phyloP scores from a whole-genome alignment of 2,888 invertebrate genomes.

The Barypeithes pellucidus region DNA sequence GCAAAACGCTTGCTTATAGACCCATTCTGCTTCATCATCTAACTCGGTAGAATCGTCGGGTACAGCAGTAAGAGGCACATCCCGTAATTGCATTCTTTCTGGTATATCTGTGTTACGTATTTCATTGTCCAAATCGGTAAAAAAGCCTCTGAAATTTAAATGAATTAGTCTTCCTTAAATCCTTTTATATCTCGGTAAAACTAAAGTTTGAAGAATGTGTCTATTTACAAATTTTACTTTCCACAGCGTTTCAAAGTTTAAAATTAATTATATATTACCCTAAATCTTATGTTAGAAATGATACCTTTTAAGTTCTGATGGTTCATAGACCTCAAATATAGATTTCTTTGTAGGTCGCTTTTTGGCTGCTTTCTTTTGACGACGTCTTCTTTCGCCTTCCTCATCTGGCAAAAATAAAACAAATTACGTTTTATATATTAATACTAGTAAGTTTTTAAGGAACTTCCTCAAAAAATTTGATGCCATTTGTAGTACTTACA shows the following conservation, averaged over 20 bases:
- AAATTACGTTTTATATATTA: neutral
- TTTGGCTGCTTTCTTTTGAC: constrained; percentile 83
- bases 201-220: too few species aligned
- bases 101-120: constrained; percentile 91
- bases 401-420: constrained; percentile 71
- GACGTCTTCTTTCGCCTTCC: constrained; percentile 73
- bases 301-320: constrained; percentile 89
- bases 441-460: too few species aligned
- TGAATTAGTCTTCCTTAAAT: too few species aligned
- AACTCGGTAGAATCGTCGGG: constrained; percentile 90
- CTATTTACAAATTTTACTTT: too few species aligned
- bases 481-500: neutral
- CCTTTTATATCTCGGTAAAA: too few species aligned
- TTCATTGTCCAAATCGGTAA: constrained; percentile 94
- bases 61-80: constrained; percentile 88
- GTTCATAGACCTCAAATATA: constrained; percentile 96
- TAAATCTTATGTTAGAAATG: too few species aligned
- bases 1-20: constrained; percentile 94
- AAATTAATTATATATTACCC: too few species aligned
- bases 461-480: too few species aligned
- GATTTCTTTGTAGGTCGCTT: constrained; percentile 88
- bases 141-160: constrained; percentile 80
- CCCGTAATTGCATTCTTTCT: constrained; percentile 93
- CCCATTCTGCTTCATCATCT: constrained; percentile 97
- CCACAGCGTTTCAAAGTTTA: too few species aligned